phyloP scores from a whole-genome alignment of 30 jellyfish, hydroid and myxozoan genomes.

The Chrysaora quinquecirrha region DNA sequence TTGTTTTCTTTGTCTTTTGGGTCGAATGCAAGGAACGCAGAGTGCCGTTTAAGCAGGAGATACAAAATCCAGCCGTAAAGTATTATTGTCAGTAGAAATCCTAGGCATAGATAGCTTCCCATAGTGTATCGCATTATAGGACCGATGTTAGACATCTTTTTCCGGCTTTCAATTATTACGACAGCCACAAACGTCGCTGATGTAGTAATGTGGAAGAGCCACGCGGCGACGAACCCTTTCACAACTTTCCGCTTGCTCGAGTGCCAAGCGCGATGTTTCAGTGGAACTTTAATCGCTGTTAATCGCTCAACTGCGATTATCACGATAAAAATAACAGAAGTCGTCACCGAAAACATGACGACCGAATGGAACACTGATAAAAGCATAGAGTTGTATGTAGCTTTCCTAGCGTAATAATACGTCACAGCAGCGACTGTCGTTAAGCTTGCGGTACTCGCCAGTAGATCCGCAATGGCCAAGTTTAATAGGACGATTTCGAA shows the following conservation, averaged over 20 bases:
- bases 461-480: slow-evolving; percentile 37
- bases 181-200: too few species aligned
- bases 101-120: neutral
- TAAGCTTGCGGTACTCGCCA: neutral
- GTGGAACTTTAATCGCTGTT: slow-evolving; percentile 33
- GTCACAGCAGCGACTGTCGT: neutral
- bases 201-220: too few species aligned
- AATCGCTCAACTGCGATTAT: slow-evolving; percentile 27
- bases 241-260: too few species aligned
- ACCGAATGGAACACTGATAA: neutral
- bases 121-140: neutral
- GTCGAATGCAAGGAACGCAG: too few species aligned
- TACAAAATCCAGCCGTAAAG: neutral
- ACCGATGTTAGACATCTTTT: too few species aligned
- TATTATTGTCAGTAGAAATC: neutral
- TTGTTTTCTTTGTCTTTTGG: too few species aligned
- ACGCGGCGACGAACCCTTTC: too few species aligned
- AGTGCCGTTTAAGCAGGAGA: slow-evolving; percentile 8
- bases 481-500: slow-evolving; percentile 54
- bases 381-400: neutral
- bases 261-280: slow-evolving; percentile 31
- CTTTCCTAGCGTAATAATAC: neutral
- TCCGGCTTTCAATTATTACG: too few species aligned
- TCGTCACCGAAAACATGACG: neutral
- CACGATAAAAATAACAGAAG: slow-evolving; percentile 15